These are phyloP conservation scores for Podarcis raffonei DNA, from an alignment of 2,113 vertebrate species.

Conservation along the genomic window DNA sequence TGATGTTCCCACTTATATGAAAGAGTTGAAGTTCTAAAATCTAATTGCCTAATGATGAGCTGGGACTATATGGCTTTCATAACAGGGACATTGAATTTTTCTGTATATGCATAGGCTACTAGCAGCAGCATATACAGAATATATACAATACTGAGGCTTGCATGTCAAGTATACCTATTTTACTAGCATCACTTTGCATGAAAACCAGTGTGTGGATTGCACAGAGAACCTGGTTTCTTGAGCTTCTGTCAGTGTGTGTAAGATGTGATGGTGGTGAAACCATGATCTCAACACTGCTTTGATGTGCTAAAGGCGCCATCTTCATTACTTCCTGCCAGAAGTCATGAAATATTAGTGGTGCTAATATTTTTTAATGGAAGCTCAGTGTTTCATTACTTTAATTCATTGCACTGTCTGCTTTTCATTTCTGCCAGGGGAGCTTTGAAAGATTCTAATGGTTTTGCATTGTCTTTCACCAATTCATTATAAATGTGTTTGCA, in stretches of 20 bases:
- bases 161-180: background rate
- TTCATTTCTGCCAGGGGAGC: background rate
- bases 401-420: background rate
- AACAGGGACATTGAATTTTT: background rate
- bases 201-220: background rate
- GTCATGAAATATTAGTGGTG: background rate
- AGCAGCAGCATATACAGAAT: background rate
- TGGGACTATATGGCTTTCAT: background rate
- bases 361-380: background rate
- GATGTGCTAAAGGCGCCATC: background rate
- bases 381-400: background rate
- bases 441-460: background rate
- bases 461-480: background rate
- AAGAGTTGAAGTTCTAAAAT: too few species aligned
- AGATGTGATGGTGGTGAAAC: background rate
- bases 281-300: background rate
- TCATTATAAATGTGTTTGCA: background rate
- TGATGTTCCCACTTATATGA: background rate
- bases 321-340: background rate
- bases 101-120: background rate
- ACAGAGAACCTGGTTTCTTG: background rate
- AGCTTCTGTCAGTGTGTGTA: background rate
- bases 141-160: background rate
- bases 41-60: background rate
- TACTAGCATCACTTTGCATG: background rate